Evolutionary conservation across 2,797 vertebrate species (phyloP).

Genomic region (Echiichthys vipera): DNA sequence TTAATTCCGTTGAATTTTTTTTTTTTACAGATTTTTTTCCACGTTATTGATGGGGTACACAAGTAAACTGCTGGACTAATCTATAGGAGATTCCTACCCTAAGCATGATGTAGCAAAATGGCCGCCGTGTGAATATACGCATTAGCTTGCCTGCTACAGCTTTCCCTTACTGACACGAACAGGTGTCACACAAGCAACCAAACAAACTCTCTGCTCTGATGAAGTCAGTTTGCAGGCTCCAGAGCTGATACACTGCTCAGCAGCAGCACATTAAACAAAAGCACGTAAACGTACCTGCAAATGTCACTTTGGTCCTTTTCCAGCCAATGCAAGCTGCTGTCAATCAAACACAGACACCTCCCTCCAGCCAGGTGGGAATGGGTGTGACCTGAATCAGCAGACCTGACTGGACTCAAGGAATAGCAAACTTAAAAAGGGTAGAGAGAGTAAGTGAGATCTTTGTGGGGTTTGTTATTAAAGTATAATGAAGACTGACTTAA

Average conservation of each 20-base stretch:
- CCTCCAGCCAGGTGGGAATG: not conserved
- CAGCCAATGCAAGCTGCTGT: not conserved
- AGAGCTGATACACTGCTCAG: not conserved
- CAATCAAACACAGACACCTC: constrained; percentile 1
- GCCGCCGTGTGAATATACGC: no score
- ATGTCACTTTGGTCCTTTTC: not conserved
- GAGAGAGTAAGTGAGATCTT: no score
- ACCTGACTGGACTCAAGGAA: not conserved
- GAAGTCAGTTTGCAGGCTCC: not conserved
- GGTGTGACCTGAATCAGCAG: not conserved
- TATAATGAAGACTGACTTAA: not conserved
- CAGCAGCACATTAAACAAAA: not conserved
- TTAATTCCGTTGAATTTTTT: no score
- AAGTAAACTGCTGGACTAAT: no score
- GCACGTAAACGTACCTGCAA: not conserved
- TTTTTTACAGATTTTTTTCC: no score
- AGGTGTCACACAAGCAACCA: not conserved
- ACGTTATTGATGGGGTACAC: no score
- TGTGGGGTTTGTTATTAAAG: not conserved
- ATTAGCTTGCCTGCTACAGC: not conserved
- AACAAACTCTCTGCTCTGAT: not conserved
- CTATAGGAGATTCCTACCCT: no score
- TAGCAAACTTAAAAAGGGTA: no score
- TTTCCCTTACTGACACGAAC: no score
- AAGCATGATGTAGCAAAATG: no score